Base-by-base conservation (phyloP, 2,797 vertebrate genomes). In the Myripristis jacobus region DNA sequence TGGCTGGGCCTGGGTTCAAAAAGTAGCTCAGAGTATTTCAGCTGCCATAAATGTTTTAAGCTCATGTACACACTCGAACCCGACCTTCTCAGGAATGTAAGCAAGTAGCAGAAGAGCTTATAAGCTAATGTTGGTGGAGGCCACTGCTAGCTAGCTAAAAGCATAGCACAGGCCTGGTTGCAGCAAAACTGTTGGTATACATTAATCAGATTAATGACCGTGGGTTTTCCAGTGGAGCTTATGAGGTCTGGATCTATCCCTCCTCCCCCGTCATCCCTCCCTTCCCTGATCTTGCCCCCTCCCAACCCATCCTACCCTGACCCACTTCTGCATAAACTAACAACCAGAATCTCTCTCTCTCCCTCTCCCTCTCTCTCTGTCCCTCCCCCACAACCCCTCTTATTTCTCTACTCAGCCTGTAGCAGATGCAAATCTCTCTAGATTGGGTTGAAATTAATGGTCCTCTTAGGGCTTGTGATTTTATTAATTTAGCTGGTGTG, bases 141-240 rank as follows among this genome's bases (percentile, higher is more conserved):
- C 24, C 47, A 68, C 72, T 34, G 27, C 38, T 13, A 58, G 68
- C 77, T 54, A 10, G 21, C 55, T 62, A 5, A 71, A 29, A 44
- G 51, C 58, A 27, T 50, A 54, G 82, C 59, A 27, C 25, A 0
- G 27, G 60, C 21, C 27, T 38, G 43, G 55, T 70, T 59, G 62
- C 70, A 73, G 73, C 63, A 81, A 76, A 80, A 72, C 79, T 59
- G 78, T 80, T 88, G 84, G 59, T 89, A 80, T 90, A 85, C 89
- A 91, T 88, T 93, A 92, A 92, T 93, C 91, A 90, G 89, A 92
- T 93, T 93, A 93, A 90, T 92, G 90, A 77, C 66, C 3, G 56
- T n/a, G 84, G 85, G 84, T 85, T 93, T 86, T 90, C 90, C 90
- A 93, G 79, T 46, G 68, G 64, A 82, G 91, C 87, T 93, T 92